Conservation (phyloP, 1,140 invertebrate genomes). For the Dinothrombium tinctorium region DNA sequence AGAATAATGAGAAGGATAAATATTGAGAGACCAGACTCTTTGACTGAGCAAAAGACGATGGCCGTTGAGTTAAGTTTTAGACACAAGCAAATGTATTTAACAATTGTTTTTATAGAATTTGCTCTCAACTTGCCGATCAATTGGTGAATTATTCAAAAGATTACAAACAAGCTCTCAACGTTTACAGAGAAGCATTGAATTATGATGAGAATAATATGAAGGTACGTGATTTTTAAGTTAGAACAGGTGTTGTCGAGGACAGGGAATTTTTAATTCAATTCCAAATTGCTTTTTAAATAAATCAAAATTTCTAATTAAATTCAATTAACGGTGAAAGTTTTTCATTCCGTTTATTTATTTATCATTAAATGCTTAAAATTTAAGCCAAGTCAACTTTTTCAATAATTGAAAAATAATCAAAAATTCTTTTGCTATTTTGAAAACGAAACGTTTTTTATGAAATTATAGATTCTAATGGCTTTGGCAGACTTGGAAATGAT, state of each 20-base stretch:
- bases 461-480: conserved; percentile 25
- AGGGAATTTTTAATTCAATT: too few species aligned
- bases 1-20: not conserved
- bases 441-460: too few species aligned
- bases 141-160: conserved; percentile 20
- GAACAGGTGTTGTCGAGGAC: not conserved
- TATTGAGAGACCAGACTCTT: not conserved
- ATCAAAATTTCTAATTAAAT: too few species aligned
- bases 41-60: not conserved
- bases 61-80: not conserved
- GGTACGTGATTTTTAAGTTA: conserved; percentile 21
- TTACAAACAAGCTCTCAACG: conserved; percentile 41
- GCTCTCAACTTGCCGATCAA: conserved; percentile 39
- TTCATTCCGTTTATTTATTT: not conserved
- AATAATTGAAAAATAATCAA: too few species aligned
- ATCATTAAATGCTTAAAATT: conserved; percentile 4
- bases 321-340: too few species aligned
- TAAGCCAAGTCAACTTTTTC: too few species aligned
- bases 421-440: too few species aligned
- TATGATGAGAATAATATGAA: conserved; percentile 48
- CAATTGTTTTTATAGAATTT: conserved; percentile 26
- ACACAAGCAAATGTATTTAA: not conserved
- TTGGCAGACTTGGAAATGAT: conserved; percentile 67
- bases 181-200: conserved; percentile 60
- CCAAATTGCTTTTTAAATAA: too few species aligned